Evolutionary conservation across 2,113 vertebrate species (phyloP).

Genomic region (Struthidea cinerea): DNA sequence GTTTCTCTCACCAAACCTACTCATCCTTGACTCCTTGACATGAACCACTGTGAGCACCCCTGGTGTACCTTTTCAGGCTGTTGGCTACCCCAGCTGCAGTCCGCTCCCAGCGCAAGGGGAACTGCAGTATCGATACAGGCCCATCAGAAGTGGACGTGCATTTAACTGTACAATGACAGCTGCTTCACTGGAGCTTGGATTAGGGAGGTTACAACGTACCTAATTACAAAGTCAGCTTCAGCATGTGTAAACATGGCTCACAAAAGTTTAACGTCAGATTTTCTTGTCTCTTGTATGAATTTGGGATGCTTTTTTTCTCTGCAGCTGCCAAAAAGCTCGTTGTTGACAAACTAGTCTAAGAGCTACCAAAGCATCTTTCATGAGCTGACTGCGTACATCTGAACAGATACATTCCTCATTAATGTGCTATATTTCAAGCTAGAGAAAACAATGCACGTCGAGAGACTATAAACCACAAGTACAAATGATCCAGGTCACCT

Average conservation of each 20-base stretch:
- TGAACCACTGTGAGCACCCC: not conserved
- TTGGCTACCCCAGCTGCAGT: not conserved
- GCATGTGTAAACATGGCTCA: not conserved
- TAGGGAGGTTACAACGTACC: not conserved
- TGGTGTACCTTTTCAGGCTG: not conserved
- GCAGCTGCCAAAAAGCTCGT: slow-evolving; percentile 49
- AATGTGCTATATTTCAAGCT: slow-evolving; percentile 71
- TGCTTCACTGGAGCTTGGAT: not conserved
- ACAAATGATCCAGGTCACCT: slow-evolving; percentile 70
- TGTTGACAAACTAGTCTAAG: slow-evolving; percentile 70
- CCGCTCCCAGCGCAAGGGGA: not conserved
- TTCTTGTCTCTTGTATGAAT: not conserved
- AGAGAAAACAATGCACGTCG: slow-evolving; percentile 66
- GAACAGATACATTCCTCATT: slow-evolving; percentile 71
- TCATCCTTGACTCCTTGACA: not conserved
- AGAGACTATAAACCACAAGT: slow-evolving; percentile 72
- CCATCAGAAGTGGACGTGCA: not conserved
- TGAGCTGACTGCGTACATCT: slow-evolving; percentile 27
- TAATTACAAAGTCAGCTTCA: not conserved
- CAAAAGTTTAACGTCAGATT: not conserved
- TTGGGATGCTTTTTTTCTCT: slow-evolving; percentile 5
- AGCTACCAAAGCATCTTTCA: slow-evolving; percentile 56
- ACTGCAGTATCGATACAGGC: not conserved
- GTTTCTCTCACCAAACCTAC: not conserved
- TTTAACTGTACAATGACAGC: not conserved